Conservation (phyloP, 2,797 vertebrate genomes). For the Pangasius larnaudii region DNA sequence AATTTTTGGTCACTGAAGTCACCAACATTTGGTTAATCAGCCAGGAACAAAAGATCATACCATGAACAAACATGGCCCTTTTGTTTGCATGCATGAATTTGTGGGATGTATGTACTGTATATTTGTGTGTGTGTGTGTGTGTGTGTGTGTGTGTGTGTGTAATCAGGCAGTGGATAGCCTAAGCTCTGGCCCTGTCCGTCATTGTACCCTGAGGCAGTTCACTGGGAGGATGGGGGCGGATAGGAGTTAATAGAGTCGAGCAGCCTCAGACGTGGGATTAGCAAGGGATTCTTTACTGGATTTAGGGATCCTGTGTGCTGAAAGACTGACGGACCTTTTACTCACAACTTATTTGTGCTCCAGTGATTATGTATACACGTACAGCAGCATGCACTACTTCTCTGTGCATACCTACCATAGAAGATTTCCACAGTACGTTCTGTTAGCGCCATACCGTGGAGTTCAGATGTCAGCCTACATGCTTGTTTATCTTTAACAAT, state of each 20-base stretch:
- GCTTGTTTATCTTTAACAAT: constrained; percentile 17
- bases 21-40: background rate
- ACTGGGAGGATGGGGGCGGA: constrained; percentile 36
- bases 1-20: background rate
- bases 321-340: constrained; percentile 57
- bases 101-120: background rate
- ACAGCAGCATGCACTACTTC: constrained; percentile 1
- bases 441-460: background rate
- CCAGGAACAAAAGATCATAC: background rate
- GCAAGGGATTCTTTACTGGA: constrained; percentile 62
- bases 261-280: constrained; percentile 65
- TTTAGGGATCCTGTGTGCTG: constrained; percentile 46
- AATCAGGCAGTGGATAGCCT: constrained; percentile 62
- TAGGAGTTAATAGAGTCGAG: constrained; percentile 36
- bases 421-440: background rate
- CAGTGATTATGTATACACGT: constrained; percentile 5
- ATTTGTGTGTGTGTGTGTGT: constrained; percentile 50
- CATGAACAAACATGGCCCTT: background rate
- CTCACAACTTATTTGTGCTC: constrained; percentile 59
- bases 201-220: constrained; percentile 62
- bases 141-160: constrained; percentile 52
- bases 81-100: background rate
- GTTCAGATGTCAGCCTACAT: background rate
- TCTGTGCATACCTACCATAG: background rate
- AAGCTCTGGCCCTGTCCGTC: constrained; percentile 63